Conservation (phyloP, 2,797 vertebrate species). For the Eulemur rubriventer region DNA sequence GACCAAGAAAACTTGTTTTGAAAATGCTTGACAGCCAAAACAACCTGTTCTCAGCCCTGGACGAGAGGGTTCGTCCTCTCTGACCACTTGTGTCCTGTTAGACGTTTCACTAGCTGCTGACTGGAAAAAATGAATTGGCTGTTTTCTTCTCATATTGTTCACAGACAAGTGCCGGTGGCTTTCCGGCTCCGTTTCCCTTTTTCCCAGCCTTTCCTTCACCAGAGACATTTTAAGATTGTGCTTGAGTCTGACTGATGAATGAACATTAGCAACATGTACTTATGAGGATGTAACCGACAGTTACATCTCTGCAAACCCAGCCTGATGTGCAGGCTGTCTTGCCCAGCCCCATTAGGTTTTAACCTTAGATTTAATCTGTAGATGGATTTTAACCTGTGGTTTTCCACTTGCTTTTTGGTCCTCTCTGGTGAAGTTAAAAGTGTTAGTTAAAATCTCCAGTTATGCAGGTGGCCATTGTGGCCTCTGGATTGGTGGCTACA, state of each 20-base stretch:
- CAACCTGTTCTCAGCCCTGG: conserved; percentile 82
- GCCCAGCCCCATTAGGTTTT: conserved; percentile 29
- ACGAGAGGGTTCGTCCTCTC: conserved; percentile 75
- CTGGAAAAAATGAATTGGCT: conserved; percentile 66
- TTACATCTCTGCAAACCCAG: neutral
- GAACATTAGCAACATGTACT: conserved; percentile 46
- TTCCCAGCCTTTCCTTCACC: conserved; percentile 47
- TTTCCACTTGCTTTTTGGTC: conserved; percentile 46
- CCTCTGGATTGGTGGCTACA: neutral
- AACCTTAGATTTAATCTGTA: neutral
- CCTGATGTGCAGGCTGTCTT: conserved; percentile 62
- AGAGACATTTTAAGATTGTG: conserved; percentile 18
- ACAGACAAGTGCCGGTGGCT: conserved; percentile 25
- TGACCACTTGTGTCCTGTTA: conserved; percentile 70
- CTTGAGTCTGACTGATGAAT: conserved; percentile 39
- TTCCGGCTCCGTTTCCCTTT: conserved; percentile 29
- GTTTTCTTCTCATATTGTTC: conserved; percentile 66
- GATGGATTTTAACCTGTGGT: conserved; percentile 16
- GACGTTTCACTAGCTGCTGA: conserved; percentile 74
- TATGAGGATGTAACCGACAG: neutral
- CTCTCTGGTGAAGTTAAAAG: neutral
- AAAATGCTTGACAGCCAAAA: conserved; percentile 85
- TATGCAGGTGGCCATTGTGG: neutral
- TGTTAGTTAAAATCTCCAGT: neutral
- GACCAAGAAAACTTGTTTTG: conserved; percentile 88